These are phyloP conservation scores for Whitmania pigra DNA, from an alignment of 1,140 invertebrate genomes.

Conservation along the genomic window DNA sequence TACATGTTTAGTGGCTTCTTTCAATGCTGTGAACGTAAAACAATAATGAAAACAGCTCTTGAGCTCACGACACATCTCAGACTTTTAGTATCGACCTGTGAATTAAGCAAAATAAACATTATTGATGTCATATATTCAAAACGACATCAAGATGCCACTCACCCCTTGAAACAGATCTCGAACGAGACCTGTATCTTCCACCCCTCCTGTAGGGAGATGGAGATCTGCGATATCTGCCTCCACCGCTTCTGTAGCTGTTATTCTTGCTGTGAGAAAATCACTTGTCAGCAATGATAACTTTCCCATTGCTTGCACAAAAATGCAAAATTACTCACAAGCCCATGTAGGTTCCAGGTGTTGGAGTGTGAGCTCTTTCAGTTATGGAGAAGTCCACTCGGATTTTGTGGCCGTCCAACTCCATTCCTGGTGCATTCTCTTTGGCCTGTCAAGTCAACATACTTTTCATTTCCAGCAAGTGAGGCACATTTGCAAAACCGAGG, in stretches of 20 bases:
- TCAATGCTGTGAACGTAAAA: no score
- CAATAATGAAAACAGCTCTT: no score
- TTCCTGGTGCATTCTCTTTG: slow-evolving; percentile 80
- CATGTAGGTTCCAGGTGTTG: slow-evolving; percentile 94
- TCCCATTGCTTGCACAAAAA: background rate
- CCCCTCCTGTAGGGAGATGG: background rate
- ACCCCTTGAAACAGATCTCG: background rate
- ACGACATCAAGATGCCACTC: background rate
- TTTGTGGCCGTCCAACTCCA: slow-evolving; percentile 80
- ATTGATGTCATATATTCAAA: no score
- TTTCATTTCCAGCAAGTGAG: no score
- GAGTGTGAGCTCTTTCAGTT: slow-evolving; percentile 89
- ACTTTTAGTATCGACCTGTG: no score
- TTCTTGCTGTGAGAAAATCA: background rate
- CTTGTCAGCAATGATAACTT: background rate
- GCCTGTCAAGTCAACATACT: slow-evolving; percentile 45
- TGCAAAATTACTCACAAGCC: slow-evolving; percentile 43
- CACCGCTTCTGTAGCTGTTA: background rate
- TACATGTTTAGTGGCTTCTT: no score
- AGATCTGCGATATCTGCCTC: background rate
- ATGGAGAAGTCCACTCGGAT: slow-evolving; percentile 94
- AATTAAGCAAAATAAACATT: no score
- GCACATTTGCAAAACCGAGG: no score
- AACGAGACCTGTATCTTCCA: slow-evolving; percentile 10
- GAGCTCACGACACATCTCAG: no score